Evolutionary conservation across 2,113 vertebrate genomes (phyloP).

Genomic region (Dolichallabes microphthalmus): DNA sequence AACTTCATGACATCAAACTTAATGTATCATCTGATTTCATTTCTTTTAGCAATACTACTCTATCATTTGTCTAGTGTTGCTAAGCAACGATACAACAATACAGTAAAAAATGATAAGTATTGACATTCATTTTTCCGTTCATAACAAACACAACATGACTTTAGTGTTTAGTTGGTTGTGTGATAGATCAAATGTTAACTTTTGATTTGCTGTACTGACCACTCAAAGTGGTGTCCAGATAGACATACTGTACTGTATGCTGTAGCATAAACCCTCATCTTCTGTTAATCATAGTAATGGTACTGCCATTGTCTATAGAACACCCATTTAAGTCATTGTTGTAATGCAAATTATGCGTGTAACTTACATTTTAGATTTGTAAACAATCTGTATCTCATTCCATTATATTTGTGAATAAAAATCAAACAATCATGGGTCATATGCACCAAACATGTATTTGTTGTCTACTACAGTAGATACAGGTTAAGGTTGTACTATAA

Average conservation of each 20-base stretch:
- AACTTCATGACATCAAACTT: conserved; percentile 77
- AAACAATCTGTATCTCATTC: neutral
- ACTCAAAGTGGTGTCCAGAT: neutral
- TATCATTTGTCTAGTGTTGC: conserved; percentile 68
- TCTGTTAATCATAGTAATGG: neutral
- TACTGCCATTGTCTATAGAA: neutral
- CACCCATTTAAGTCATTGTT: neutral
- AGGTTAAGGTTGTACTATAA: neutral
- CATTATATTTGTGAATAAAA: neutral
- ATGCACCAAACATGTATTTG: neutral
- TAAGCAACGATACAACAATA: neutral
- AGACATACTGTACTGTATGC: neutral
- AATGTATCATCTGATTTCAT: conserved; percentile 60
- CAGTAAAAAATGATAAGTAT: no score
- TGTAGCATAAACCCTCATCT: neutral
- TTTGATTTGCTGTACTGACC: neutral
- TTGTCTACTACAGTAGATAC: neutral
- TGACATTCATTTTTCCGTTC: conserved; percentile 30
- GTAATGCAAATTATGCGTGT: neutral
- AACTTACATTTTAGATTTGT: neutral
- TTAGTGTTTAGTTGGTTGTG: neutral
- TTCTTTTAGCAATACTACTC: conserved; percentile 63
- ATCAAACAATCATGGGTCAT: neutral
- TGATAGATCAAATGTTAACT: neutral
- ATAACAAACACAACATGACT: neutral